phyloP scores from a whole-genome alignment of 2,888 invertebrate species.

The Lasioglossum zephyrum region DNA sequence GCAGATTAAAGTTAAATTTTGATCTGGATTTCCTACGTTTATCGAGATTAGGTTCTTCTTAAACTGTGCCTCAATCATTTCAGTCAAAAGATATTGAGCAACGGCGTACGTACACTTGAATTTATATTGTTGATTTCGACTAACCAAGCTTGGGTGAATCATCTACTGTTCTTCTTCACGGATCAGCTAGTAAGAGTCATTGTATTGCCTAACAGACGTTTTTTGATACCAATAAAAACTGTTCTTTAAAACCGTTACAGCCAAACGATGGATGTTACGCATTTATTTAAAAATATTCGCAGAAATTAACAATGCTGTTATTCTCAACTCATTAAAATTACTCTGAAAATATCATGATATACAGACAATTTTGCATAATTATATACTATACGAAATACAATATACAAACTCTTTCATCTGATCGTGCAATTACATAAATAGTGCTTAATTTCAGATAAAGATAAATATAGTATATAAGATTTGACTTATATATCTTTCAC shows the following conservation, averaged over 20 bases:
- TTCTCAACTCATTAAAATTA: background rate
- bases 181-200: background rate
- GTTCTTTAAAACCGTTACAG: background rate
- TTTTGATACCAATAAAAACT: background rate
- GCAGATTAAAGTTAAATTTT: background rate
- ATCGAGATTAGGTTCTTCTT: background rate
- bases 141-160: background rate
- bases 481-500: background rate
- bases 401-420: background rate
- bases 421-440: background rate
- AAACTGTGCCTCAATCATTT: background rate
- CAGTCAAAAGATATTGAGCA: background rate
- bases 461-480: background rate
- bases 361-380: background rate
- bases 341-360: background rate
- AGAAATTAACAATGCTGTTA: background rate
- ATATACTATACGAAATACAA: too few species aligned
- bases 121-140: background rate
- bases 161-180: background rate
- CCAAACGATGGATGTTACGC: background rate
- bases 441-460: background rate
- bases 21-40: background rate
- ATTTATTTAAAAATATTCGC: background rate
- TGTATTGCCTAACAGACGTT: background rate
- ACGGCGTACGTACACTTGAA: background rate